Evolutionary conservation across 1,140 invertebrate species (phyloP).

Genomic region (Parasteatoda tepidariorum): DNA sequence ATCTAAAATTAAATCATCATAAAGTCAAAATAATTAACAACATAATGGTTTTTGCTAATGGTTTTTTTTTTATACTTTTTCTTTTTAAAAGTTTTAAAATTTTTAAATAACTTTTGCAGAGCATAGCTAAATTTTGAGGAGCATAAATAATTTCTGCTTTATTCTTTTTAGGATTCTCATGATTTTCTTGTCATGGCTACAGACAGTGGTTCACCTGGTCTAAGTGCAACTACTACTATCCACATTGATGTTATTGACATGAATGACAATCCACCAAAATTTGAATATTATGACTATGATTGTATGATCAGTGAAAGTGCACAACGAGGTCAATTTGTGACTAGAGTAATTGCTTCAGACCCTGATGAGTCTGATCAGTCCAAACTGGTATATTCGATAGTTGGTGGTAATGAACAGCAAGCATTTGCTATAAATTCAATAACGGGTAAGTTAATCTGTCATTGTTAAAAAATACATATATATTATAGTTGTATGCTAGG

Average conservation of each 20-base stretch:
- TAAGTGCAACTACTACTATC: slow-evolving; percentile 60
- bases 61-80: too few species aligned
- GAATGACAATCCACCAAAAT: slow-evolving; percentile 71
- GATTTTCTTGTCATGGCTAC: slow-evolving; percentile 74
- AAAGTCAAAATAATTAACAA: too few species aligned
- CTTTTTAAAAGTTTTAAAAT: too few species aligned
- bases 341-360: slow-evolving; percentile 87
- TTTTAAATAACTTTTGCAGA: too few species aligned
- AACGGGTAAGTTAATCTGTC: slow-evolving; percentile 32
- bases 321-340: slow-evolving; percentile 86
- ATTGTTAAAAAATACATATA: neutral
- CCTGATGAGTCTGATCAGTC: slow-evolving; percentile 82
- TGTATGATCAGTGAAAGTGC: slow-evolving; percentile 76
- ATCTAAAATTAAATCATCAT: too few species aligned
- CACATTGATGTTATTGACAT: slow-evolving; percentile 66
- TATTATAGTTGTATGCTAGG: neutral
- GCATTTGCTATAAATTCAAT: slow-evolving; percentile 81
- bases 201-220: slow-evolving; percentile 59
- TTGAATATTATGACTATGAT: slow-evolving; percentile 81
- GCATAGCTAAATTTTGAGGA: too few species aligned
- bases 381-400: slow-evolving; percentile 84
- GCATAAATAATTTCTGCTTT: too few species aligned
- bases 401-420: slow-evolving; percentile 85
- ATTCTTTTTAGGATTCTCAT: slow-evolving; percentile 78
- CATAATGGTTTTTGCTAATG: too few species aligned